Base-by-base conservation (phyloP, 1,140 invertebrate genomes). In the Aleiodes sp. region DNA sequence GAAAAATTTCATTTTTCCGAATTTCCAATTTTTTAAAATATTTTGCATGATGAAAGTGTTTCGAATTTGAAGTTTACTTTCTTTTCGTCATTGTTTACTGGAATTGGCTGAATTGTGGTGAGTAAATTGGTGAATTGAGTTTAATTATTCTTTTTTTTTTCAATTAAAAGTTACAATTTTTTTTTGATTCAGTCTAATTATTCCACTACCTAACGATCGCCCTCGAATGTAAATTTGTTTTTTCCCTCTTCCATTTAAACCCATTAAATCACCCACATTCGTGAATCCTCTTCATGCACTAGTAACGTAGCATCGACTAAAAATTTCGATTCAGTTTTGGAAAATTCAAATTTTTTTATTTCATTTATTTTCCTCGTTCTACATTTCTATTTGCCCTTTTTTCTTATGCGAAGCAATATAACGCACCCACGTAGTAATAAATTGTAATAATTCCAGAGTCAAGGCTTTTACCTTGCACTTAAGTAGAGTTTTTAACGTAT, bases 401-500 rank as follows among this genome's bases (percentile, higher is more conserved):
- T 29, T 66, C 19, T 12, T 16, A 14, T 3, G 29, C 28, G 19
- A 41, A n/a, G 24, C 39, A 19, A 28, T 1, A 29, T 29, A 12
- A 29, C 28, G 10, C 24, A 14, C 12, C 0, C 29, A 59, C 12
- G 24, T 59, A 31, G n/a, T 56, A 2, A 33, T 33, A 1, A 43
- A 12, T 12, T 0, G n/a, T 12, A 1, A 7, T 14, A 46, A 41
- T 43, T 37, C 29, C 24, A 28, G 6, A 64, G 35, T 57, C 65
- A 66, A 66, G 65, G 65, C 14, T 66, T 31, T 59, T 37, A 57
- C 65, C 65, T 66, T 66, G 52, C 29, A 66, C 46, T 66, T 66
- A 64, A 64, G 43, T 41, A 41, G 37, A n/a, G 21, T 24, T 21
- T 39, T 39, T n/a, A 28, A 46, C 16, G 16, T 29, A 39, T 41